Conservation (phyloP, 2,888 invertebrate genomes). For the Apomyelois bistriatella region DNA sequence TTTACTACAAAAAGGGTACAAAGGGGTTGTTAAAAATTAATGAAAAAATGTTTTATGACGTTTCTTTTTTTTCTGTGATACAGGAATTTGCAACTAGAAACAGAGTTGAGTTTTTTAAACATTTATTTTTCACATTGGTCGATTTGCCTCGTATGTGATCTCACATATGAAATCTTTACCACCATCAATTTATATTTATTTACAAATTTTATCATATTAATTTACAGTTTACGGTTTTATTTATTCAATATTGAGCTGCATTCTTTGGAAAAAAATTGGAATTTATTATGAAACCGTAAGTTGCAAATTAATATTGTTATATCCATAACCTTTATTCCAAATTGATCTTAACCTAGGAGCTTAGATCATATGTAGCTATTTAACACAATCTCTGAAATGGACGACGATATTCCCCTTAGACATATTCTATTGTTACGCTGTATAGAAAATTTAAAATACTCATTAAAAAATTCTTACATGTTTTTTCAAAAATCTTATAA, state of each 20-base stretch:
- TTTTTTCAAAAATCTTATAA: constrained; percentile 47
- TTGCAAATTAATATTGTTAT: neutral
- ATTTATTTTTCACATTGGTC: constrained; percentile 79
- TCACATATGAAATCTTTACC: constrained; percentile 53
- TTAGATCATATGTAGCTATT: no score
- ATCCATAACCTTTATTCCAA: neutral
- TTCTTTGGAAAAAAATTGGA: constrained; percentile 6
- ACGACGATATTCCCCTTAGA: constrained; percentile 54
- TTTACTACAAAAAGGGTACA: neutral
- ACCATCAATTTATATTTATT: constrained; percentile 38
- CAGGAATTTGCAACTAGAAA: constrained; percentile 41
- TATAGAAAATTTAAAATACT: constrained; percentile 66
- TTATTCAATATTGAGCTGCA: constrained; percentile 17
- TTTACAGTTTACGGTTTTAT: constrained; percentile 22
- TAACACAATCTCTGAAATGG: constrained; percentile 43
- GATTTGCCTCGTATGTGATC: constrained; percentile 52
- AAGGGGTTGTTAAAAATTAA: neutral
- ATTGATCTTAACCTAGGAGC: constrained; percentile 26
- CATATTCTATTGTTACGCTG: constrained; percentile 31
- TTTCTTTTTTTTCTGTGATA: constrained; percentile 38
- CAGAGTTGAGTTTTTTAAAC: constrained; percentile 60
- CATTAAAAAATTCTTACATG: constrained; percentile 73
- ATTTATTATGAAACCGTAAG: neutral
- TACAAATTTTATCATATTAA: constrained; percentile 26
- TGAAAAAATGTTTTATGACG: constrained; percentile 16